Conservation (phyloP, 2,888 invertebrate species). For the Dryococelus australis region DNA sequence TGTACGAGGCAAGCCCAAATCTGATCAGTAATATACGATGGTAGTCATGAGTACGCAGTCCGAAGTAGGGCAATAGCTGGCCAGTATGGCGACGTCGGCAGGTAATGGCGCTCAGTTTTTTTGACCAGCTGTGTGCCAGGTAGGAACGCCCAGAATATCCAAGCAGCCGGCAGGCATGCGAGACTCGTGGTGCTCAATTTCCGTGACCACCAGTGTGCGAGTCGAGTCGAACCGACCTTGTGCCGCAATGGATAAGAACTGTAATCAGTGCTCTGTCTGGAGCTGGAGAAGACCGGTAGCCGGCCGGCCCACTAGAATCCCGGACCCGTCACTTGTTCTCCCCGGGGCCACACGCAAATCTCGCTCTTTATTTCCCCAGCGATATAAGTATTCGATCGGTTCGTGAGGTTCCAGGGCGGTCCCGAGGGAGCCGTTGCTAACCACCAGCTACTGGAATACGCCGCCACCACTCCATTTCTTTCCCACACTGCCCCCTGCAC, state of each 20-base stretch:
- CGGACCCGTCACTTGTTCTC: background rate
- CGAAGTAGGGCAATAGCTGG: no score
- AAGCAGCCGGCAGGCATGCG: background rate
- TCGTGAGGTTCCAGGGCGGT: constrained; percentile 8
- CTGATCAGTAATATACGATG: no score
- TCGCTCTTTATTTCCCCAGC: background rate
- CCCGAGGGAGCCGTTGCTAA: background rate
- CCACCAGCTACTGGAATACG: background rate
- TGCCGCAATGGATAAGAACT: background rate
- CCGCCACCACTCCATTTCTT: constrained; percentile 7
- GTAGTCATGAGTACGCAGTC: no score
- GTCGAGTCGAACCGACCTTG: background rate
- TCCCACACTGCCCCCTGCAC: constrained; percentile 5
- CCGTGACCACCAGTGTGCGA: background rate
- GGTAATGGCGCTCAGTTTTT: no score
- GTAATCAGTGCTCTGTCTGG: background rate
- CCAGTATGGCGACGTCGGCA: no score
- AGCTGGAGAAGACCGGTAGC: background rate
- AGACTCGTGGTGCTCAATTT: background rate
- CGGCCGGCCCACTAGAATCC: background rate
- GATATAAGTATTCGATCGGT: background rate
- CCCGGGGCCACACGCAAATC: background rate
- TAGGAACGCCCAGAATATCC: no score
- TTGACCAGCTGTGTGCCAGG: no score
- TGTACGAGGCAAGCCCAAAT: no score